These are phyloP conservation scores for Antennarius maculatus DNA, from an alignment of 2,797 vertebrate genomes.

Conservation along the genomic window DNA sequence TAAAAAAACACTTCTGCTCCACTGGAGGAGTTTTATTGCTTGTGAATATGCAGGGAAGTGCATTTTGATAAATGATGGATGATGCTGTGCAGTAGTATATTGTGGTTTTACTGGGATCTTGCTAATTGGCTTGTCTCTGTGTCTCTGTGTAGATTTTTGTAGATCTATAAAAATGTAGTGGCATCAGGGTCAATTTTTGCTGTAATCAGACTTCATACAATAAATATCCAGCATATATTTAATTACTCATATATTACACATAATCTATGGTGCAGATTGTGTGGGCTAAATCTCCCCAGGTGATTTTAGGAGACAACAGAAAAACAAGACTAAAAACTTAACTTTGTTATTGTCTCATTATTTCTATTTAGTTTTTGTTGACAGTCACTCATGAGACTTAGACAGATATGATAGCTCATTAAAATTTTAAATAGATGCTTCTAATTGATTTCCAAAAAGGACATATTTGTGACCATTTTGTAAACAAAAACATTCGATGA, in stretches of 20 bases:
- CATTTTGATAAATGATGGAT: conserved; percentile 57
- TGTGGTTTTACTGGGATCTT: conserved; percentile 42
- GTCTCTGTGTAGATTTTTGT: conserved; percentile 24
- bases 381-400: not conserved
- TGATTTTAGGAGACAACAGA: too few species aligned
- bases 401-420: conserved; percentile 8
- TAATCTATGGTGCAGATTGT: not conserved
- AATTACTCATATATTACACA: not conserved
- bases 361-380: not conserved
- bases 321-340: too few species aligned
- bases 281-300: not conserved
- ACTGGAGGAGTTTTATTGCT: conserved; percentile 49
- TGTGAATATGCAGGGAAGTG: conserved; percentile 54
- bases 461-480: conserved; percentile 8
- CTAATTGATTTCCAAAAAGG: not conserved
- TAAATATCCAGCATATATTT: not conserved
- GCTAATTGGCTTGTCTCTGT: conserved; percentile 47
- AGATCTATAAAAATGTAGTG: conserved; percentile 15
- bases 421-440: not conserved
- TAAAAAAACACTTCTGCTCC: conserved; percentile 38
- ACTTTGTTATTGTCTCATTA: too few species aligned
- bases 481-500: not conserved
- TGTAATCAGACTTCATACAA: not conserved
- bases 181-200: conserved; percentile 11
- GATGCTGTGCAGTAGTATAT: conserved; percentile 43